These are phyloP conservation scores for Meiosimyza platycephala DNA, from an alignment of 2,888 invertebrate genomes.

Conservation along the genomic window DNA sequence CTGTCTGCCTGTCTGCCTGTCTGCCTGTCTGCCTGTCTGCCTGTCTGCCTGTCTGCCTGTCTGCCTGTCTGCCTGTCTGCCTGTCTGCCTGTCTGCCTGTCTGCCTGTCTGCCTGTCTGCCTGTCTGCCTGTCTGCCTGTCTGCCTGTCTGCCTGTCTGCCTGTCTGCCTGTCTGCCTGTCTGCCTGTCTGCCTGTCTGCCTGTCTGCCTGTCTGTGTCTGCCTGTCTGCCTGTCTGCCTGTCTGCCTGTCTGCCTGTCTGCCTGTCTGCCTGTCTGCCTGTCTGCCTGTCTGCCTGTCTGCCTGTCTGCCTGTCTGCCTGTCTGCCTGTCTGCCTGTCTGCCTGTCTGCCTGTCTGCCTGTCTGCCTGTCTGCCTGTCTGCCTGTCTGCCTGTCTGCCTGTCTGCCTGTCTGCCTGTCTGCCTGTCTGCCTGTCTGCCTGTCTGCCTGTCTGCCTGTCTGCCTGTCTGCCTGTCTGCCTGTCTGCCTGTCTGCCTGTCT, in stretches of 20 bases:
- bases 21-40: slow-evolving; percentile 17
- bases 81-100: slow-evolving; percentile 12
- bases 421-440: slow-evolving; percentile 15
- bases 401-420: slow-evolving; percentile 17
- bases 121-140: slow-evolving; percentile 12
- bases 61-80: slow-evolving; percentile 14
- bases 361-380: slow-evolving; percentile 12
- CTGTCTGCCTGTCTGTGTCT: slow-evolving; percentile 14
- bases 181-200: slow-evolving; percentile 6
- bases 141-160: slow-evolving; percentile 6
- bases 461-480: not conserved
- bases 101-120: slow-evolving; percentile 6
- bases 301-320: slow-evolving; percentile 10
- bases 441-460: not conserved
- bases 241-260: slow-evolving; percentile 16
- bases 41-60: slow-evolving; percentile 19
- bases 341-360: slow-evolving; percentile 6
- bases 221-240: slow-evolving; percentile 14
- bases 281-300: slow-evolving; percentile 17
- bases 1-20: slow-evolving; percentile 19
- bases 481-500: slow-evolving; percentile 17
- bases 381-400: slow-evolving; percentile 6
- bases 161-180: slow-evolving; percentile 12
- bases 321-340: slow-evolving; percentile 12
- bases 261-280: slow-evolving; percentile 15